A percentile compares a stretch with the other conserved stretches of the same genome.
phyloP scores from a whole-genome alignment of 92 coral and sea anemone genomes.

The Metridium senile region DNA sequence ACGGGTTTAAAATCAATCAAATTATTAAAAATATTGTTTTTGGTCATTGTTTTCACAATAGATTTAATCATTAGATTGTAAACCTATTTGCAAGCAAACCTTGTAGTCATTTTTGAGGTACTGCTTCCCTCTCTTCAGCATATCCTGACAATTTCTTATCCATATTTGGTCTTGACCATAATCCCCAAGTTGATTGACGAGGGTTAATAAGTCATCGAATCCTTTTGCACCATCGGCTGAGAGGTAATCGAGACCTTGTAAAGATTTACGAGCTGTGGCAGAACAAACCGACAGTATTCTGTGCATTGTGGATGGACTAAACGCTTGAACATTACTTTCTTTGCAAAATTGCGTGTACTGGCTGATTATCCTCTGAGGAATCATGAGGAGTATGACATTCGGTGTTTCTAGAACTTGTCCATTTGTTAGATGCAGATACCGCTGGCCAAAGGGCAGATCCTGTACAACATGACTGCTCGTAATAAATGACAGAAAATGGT shows the following conservation, averaged over 20 bases:
- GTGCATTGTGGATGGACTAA: slow-evolving; percentile 26
- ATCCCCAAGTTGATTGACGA: slow-evolving; percentile 28
- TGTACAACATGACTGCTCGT: slow-evolving; percentile 57
- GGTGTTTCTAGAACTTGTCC: slow-evolving; percentile 45
- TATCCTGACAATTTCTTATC: slow-evolving; percentile 6
- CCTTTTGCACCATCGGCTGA: slow-evolving; percentile 41
- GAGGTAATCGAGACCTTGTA: slow-evolving; percentile 42
- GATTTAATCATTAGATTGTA: no score
- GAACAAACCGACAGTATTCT: slow-evolving; percentile 37
- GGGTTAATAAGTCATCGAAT: slow-evolving; percentile 30
- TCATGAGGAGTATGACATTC: slow-evolving; percentile 38
- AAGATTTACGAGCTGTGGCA: slow-evolving; percentile 34
- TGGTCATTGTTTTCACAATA: no score
- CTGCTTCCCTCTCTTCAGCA: slow-evolving; percentile 24
- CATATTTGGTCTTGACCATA: slow-evolving; percentile 7
- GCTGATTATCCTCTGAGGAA: slow-evolving; percentile 30
- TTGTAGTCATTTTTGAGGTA: slow-evolving; percentile 30
- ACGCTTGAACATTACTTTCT: slow-evolving; percentile 17
- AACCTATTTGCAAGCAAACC: no score
- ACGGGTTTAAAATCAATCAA: no score
- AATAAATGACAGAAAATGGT: slow-evolving; percentile 42
- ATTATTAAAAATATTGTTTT: no score
- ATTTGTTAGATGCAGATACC: slow-evolving; percentile 29
- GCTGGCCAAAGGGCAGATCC: slow-evolving; percentile 58
- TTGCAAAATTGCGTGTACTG: slow-evolving; percentile 42